phyloP scores from a whole-genome alignment of 2,113 vertebrate genomes.

The Ageneiosus marmoratus region DNA sequence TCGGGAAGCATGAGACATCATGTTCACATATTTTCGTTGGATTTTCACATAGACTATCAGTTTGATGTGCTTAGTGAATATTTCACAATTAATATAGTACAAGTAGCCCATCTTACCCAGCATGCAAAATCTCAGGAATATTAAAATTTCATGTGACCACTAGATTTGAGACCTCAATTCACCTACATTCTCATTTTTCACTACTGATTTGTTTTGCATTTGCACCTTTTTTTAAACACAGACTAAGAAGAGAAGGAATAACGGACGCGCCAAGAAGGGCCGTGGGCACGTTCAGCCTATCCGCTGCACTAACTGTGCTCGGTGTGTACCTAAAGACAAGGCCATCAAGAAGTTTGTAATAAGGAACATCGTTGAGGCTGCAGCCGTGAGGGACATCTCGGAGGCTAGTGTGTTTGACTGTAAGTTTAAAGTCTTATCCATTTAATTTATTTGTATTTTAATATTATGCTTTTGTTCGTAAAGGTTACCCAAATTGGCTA shows the following conservation, averaged over 20 bases:
- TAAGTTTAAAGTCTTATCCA: conserved; percentile 62
- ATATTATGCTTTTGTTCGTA: background rate
- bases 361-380: conserved; percentile 94
- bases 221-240: conserved; percentile 49
- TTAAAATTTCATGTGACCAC: background rate
- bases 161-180: background rate
- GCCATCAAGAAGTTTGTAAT: conserved; percentile 98
- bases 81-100: no score
- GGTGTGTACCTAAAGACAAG: conserved; percentile 95
- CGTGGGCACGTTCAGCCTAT: conserved; percentile 95
- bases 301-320: conserved; percentile 94
- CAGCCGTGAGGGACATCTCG: conserved; percentile 90
- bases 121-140: background rate
- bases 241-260: conserved; percentile 96
- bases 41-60: no score
- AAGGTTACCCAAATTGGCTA: background rate
- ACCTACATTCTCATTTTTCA: background rate
- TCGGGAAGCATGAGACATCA: no score
- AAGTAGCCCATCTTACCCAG: no score
- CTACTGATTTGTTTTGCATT: background rate
- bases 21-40: no score
- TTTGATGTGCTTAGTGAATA: no score
- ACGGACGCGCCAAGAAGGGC: conserved; percentile 94
- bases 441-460: background rate
- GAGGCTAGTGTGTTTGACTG: conserved; percentile 94